Evolutionary conservation across 2,797 vertebrate species (phyloP).

Genomic region (Sebastes cheni): DNA sequence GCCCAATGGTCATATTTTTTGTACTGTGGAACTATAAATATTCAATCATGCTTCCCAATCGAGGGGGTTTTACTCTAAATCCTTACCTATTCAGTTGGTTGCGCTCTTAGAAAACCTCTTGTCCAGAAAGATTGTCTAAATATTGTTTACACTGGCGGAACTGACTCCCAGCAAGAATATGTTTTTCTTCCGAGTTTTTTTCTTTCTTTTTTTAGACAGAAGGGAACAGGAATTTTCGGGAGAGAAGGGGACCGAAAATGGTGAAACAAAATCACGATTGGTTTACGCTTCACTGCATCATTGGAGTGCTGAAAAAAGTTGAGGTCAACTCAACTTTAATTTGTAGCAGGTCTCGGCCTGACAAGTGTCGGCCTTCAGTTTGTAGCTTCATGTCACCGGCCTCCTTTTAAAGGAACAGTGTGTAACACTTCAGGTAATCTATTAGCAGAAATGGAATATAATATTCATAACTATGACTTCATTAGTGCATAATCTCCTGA

Average conservation of each 20-base stretch:
- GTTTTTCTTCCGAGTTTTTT: background rate
- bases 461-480: too few relatives aligned
- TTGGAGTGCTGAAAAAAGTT: background rate
- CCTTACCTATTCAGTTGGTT: background rate
- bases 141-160: background rate
- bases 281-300: background rate
- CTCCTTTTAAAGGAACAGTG: background rate
- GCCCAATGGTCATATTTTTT: background rate
- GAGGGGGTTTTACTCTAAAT: background rate
- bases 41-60: background rate
- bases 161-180: background rate
- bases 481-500: too few relatives aligned
- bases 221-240: background rate
- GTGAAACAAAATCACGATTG: background rate
- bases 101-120: background rate
- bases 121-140: background rate
- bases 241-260: background rate
- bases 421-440: background rate
- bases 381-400: background rate
- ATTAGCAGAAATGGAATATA: background rate
- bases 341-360: background rate
- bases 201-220: background rate
- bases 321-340: background rate
- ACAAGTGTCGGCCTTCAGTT: background rate
- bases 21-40: background rate